Evolutionary conservation across 1,140 invertebrate species (phyloP).

Genomic region (Aphelenchoides avenae): DNA sequence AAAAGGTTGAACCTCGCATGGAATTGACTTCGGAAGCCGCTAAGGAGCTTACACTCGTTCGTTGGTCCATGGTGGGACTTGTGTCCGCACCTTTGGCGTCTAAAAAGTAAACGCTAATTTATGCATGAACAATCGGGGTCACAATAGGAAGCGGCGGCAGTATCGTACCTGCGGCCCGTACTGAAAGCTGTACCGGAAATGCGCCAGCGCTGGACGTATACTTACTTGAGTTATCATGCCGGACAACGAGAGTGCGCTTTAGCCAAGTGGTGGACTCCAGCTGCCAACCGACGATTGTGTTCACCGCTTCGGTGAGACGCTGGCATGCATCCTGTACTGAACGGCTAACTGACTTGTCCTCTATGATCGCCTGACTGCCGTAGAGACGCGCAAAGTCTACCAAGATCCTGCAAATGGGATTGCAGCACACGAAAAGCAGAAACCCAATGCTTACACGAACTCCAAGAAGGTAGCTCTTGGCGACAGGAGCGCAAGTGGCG

Average conservation of each 20-base stretch:
- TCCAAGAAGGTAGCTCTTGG: constrained; percentile 77
- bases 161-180: too few relatives aligned
- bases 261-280: constrained; percentile 87
- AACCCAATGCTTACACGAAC: constrained; percentile 65
- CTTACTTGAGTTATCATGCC: constrained; percentile 67
- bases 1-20: constrained; percentile 49
- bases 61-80: constrained; percentile 44
- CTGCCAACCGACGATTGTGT: constrained; percentile 79
- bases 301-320: constrained; percentile 75
- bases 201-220: neutral
- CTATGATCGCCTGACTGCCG: constrained; percentile 73
- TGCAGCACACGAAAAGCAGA: constrained; percentile 2
- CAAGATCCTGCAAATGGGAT: constrained; percentile 65
- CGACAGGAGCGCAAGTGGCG: constrained; percentile 65
- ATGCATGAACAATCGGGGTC: too few relatives aligned
- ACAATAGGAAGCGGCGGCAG: too few relatives aligned
- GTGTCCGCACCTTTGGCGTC: constrained; percentile 31
- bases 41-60: constrained; percentile 7
- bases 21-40: constrained; percentile 44
- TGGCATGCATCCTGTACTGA: constrained; percentile 60
- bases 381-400: constrained; percentile 80
- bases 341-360: constrained; percentile 77
- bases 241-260: constrained; percentile 77
- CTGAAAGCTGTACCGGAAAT: too few relatives aligned
- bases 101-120: constrained; percentile 19